These are phyloP conservation scores for Hypothenemus hampei DNA, from an alignment of 1,140 invertebrate species.

Conservation along the genomic window DNA sequence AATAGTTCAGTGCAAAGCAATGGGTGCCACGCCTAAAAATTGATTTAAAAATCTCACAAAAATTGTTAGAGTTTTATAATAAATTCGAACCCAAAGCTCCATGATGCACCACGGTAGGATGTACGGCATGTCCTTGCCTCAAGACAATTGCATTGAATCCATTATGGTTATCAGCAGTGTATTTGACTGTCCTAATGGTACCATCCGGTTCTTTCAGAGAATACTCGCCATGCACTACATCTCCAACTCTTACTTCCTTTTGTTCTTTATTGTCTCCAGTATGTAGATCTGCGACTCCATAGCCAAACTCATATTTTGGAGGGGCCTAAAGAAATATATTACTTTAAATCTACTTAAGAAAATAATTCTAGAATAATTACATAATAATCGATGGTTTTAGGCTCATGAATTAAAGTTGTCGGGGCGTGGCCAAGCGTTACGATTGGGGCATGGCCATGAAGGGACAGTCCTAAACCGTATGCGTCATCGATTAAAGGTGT, in stretches of 20 bases:
- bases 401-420: neutral
- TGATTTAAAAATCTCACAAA: too few species aligned
- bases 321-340: too few species aligned
- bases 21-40: too few species aligned
- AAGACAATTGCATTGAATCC: slow-evolving; percentile 58
- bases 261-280: slow-evolving; percentile 63
- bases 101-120: too few species aligned
- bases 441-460: neutral
- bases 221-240: slow-evolving; percentile 46
- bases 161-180: slow-evolving; percentile 52
- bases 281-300: slow-evolving; percentile 62
- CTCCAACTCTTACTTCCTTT: too few species aligned
- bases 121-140: slow-evolving; percentile 19
- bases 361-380: neutral
- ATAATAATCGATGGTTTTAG: neutral
- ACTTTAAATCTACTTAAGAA: too few species aligned
- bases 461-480: neutral
- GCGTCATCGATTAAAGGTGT: too few species aligned
- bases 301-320: slow-evolving; percentile 62
- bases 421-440: neutral
- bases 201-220: slow-evolving; percentile 55
- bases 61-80: too few species aligned
- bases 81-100: too few species aligned
- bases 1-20: too few species aligned
- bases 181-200: slow-evolving; percentile 54